Base-by-base conservation (phyloP, 1,140 invertebrate genomes). In the Zelostemma sp. region DNA sequence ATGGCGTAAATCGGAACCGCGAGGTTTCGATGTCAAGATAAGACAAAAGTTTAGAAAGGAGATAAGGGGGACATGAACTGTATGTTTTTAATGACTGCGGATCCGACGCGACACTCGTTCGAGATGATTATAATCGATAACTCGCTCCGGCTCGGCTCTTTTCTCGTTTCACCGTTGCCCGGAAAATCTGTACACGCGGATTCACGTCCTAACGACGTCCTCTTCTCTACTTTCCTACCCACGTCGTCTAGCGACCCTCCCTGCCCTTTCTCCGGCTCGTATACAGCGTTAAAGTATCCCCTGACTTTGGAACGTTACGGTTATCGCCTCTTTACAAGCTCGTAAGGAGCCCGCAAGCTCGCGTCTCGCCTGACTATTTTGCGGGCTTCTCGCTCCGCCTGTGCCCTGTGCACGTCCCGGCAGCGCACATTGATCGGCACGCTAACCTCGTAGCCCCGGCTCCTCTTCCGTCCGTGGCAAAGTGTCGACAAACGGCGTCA, bases 321-420 rank as follows among this genome's bases (percentile, higher is more conserved):
- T 80, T 80, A 82, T 81, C 80, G 80, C 73, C 76, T 82, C 81
- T 83, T 83, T 80, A 81, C 78, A 80, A 80, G 80, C 80, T 83
- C 80, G 74, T 82, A 82, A 82, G 79, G 74, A 80, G 73, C 73
- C 78, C 71, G 67, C 79, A 76, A 78, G 74, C 71, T 74, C 68
- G 62, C 71, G 66, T 76, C 73, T 46, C 61, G 62, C 55, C 73
- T 47, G 60, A 74, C 69, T 72, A 76, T 70, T 77, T 73, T 77
- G 74, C 66, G 72, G 73, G 78, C 70, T 73, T 77, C 64, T 41
- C 54, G 57, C 47, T 58, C 56, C 54, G 69, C 67, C n/a, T n/a
- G n/a, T n/a, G n/a, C n/a, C n/a, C n/a, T n/a, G n/a, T n/a, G n/a
- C n/a, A n/a, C n/a, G n/a, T n/a, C 67, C 61, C 41, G 58, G 45